phyloP scores from a whole-genome alignment of 1,140 invertebrate species.

The Battus philenor region DNA sequence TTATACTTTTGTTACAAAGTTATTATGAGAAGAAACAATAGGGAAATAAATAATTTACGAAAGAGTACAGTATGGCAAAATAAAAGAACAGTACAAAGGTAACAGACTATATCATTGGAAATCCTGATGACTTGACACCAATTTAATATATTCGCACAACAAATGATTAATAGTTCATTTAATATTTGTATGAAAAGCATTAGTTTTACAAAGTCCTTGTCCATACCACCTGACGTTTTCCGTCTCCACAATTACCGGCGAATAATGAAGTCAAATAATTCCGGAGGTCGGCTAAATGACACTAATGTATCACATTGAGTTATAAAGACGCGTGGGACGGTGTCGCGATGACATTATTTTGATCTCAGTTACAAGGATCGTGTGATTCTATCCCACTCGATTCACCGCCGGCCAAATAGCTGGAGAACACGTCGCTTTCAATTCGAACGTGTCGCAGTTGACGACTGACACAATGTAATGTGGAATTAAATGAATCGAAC shows the following conservation, averaged over 20 bases:
- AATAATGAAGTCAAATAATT: conserved; percentile 8
- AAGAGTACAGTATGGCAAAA: too few species aligned
- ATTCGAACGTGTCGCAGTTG: not conserved
- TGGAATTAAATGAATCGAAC: conserved; percentile 4
- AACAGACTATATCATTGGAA: too few species aligned
- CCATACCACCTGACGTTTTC: conserved; percentile 5
- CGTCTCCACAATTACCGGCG: not conserved
- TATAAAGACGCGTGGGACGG: conserved; percentile 3
- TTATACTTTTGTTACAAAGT: too few species aligned
- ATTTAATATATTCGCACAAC: too few species aligned
- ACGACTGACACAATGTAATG: conserved; percentile 4
- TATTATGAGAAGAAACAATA: too few species aligned
- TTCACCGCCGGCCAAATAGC: conserved; percentile 4
- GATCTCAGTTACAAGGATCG: conserved; percentile 9
- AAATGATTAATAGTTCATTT: too few species aligned
- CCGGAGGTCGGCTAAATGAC: not conserved
- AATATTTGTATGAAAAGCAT: too few species aligned
- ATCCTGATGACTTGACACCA: too few species aligned
- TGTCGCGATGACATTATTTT: conserved; percentile 12
- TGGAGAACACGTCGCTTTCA: not conserved
- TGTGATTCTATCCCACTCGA: conserved; percentile 7
- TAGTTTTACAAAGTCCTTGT: conserved; percentile 1
- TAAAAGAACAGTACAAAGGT: too few species aligned
- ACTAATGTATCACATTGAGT: conserved; percentile 4
- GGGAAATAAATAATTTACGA: too few species aligned